phyloP scores from a whole-genome alignment of 2,797 vertebrate species.

The Balearica regulorum region DNA sequence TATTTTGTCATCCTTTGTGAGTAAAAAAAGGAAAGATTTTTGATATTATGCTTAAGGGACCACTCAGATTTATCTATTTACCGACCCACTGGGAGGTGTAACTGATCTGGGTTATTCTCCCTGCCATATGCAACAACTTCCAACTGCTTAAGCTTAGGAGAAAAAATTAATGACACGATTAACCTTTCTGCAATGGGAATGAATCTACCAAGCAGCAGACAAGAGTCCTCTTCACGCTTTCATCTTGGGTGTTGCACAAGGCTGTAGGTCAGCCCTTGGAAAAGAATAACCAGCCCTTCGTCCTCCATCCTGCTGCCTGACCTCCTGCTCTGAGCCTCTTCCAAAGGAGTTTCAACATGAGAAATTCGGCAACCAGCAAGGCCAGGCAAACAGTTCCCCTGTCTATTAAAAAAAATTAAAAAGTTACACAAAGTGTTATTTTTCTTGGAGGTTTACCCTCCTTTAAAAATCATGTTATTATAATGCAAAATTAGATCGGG shows the following conservation, averaged over 20 bases:
- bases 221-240: background rate
- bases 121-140: background rate
- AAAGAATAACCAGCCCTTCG: background rate
- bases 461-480: background rate
- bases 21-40: background rate
- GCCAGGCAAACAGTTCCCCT: background rate
- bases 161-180: background rate
- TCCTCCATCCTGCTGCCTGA: background rate
- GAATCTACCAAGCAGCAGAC: background rate
- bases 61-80: slow-evolving; percentile 59
- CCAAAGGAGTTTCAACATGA: background rate
- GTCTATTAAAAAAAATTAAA: background rate
- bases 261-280: background rate
- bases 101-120: slow-evolving; percentile 32
- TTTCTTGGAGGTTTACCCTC: background rate
- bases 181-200: background rate
- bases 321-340: background rate
- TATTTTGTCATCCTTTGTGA: slow-evolving; percentile 50
- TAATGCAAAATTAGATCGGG: slow-evolving; percentile 37
- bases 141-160: background rate
- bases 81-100: slow-evolving; percentile 8
- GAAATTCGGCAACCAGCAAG: rapidly evolving
- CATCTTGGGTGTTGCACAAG: background rate
- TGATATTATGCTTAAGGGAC: slow-evolving; percentile 30
- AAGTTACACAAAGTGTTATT: background rate